Conservation (phyloP, 2,888 invertebrate genomes). For the Malthinus seriepunctatus region DNA sequence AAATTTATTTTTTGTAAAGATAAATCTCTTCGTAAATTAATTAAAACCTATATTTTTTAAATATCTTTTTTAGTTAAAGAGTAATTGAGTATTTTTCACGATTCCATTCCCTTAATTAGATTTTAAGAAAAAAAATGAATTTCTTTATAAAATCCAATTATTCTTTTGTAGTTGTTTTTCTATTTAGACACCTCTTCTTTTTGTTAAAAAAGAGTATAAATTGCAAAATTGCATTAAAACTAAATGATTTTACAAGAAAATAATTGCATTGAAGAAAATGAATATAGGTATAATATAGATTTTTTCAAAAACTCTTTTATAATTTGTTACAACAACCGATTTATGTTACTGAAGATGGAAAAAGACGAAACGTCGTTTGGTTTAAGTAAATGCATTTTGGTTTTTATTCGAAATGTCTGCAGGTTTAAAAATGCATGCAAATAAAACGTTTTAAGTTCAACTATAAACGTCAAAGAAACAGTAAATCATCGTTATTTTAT, state of each 20-base stretch:
- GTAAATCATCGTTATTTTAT: conserved; percentile 39
- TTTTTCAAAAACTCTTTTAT: neutral
- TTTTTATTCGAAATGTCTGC: conserved; percentile 34
- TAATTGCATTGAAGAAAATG: conserved; percentile 19
- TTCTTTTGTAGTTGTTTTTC: too few relatives aligned
- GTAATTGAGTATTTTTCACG: too few relatives aligned
- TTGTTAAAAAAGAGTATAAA: neutral
- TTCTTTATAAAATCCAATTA: too few relatives aligned
- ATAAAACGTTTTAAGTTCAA: conserved; percentile 39
- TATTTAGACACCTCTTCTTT: too few relatives aligned
- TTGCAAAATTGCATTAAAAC: conserved; percentile 19
- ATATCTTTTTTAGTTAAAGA: too few relatives aligned
- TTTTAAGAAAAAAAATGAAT: too few relatives aligned
- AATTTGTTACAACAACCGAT: neutral
- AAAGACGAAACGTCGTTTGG: conserved; percentile 7
- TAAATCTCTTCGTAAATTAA: too few relatives aligned
- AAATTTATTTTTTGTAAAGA: too few relatives aligned
- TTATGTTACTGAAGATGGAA: neutral
- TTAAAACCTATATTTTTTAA: too few relatives aligned
- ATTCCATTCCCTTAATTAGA: too few relatives aligned
- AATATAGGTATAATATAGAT: neutral
- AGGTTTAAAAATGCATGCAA: conserved; percentile 36
- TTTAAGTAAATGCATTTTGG: neutral
- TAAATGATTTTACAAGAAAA: conserved; percentile 28
- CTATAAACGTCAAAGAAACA: conserved; percentile 38